Conservation (phyloP, 2,113 vertebrate species). For the Atherinomorus stipes region DNA sequence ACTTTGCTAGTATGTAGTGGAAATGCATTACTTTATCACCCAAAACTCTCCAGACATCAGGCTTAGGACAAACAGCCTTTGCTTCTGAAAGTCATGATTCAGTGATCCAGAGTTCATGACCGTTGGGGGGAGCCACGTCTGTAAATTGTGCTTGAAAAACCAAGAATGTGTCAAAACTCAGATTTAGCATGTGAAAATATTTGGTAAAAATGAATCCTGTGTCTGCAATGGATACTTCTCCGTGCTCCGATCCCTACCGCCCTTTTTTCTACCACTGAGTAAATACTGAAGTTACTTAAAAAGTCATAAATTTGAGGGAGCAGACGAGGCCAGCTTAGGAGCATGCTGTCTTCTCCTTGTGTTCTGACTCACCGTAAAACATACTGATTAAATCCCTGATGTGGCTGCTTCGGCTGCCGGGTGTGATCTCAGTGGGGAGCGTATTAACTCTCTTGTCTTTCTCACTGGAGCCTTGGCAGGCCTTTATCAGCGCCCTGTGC, state of each 20-base stretch:
- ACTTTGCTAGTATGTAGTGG: conserved; percentile 1
- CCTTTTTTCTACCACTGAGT: conserved; percentile 53
- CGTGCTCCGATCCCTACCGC: conserved; percentile 57
- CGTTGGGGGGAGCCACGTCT: conserved; percentile 8
- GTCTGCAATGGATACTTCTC: conserved; percentile 67
- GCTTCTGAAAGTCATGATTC: conserved; percentile 33
- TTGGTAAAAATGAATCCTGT: conserved; percentile 69
- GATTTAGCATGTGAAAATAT: conserved; percentile 71
- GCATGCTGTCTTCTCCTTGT: conserved; percentile 50
- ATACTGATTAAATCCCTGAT: conserved; percentile 61
- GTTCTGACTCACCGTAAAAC: conserved; percentile 64
- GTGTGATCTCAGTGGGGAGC: conserved; percentile 49
- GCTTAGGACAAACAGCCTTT: conserved; percentile 10
- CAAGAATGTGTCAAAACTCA: conserved; percentile 74
- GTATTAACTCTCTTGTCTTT: conserved; percentile 25
- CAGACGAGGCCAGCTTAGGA: conserved; percentile 38
- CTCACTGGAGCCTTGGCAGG: conserved; percentile 34
- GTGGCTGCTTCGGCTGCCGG: conserved; percentile 56
- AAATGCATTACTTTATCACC: conserved; percentile 14
- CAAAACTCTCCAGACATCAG: background rate
- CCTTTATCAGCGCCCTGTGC: conserved; percentile 31
- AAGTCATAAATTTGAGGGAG: conserved; percentile 63
- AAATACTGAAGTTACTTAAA: conserved; percentile 76
- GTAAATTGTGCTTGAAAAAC: conserved; percentile 58
- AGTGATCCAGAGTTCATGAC: conserved; percentile 58